Evolutionary conservation across 2,797 vertebrate species (phyloP).

Genomic region (Eurystomus glaucurus): DNA sequence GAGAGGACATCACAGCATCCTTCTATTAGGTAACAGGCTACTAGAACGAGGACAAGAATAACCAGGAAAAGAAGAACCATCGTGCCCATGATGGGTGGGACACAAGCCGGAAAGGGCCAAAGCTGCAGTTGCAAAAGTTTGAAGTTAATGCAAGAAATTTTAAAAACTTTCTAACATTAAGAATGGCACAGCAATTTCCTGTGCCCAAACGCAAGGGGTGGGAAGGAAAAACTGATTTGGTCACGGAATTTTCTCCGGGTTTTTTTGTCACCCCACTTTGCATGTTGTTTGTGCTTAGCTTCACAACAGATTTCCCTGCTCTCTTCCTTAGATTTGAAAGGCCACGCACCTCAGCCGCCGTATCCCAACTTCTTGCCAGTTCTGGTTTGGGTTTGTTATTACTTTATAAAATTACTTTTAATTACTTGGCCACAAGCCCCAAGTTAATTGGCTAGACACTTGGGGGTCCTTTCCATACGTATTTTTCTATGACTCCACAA

Average conservation of each 20-base stretch:
- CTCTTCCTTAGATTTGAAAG: neutral
- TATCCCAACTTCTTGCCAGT: neutral
- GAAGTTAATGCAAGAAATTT: neutral
- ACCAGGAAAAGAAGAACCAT: neutral
- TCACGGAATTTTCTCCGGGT: neutral
- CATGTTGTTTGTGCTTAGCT: neutral
- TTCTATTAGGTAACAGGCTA: fast-evolving
- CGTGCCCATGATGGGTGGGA: fast-evolving
- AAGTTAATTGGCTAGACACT: neutral
- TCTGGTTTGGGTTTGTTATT: neutral
- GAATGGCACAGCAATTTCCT: neutral
- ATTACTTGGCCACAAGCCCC: neutral
- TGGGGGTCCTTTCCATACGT: neutral
- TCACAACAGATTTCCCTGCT: neutral
- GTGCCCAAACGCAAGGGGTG: neutral
- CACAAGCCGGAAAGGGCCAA: neutral
- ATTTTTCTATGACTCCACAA: neutral
- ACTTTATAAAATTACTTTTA: neutral
- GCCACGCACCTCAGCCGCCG: neutral
- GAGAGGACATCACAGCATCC: neutral
- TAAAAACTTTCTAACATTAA: neutral
- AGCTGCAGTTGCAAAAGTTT: neutral
- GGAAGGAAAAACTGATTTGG: neutral
- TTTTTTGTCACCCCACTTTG: neutral
- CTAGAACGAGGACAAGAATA: neutral